Conservation (phyloP, 2,888 invertebrate genomes). For the Hypomecis atomaria region DNA sequence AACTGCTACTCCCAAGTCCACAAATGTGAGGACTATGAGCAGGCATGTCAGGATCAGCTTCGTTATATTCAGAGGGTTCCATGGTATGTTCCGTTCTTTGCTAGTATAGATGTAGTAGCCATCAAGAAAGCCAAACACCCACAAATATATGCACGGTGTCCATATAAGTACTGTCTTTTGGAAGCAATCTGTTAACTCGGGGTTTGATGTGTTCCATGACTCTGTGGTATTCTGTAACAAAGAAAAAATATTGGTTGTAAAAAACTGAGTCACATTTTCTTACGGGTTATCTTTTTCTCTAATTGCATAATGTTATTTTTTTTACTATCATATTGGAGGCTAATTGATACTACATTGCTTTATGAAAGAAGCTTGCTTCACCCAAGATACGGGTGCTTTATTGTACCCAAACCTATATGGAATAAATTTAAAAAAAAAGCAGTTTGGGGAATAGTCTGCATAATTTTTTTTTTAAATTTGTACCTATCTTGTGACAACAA, state of each 20-base stretch:
- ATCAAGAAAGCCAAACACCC: constrained; percentile 90
- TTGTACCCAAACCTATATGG: no score
- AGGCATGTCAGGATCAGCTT: constrained; percentile 88
- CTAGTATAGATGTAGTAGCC: constrained; percentile 90
- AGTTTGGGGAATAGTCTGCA: no score
- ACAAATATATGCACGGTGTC: constrained; percentile 94
- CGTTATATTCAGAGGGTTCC: constrained; percentile 88
- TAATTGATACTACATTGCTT: no score
- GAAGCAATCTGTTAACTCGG: constrained; percentile 95
- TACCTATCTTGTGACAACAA: no score
- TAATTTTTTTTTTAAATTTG: no score
- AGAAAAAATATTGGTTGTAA: constrained; percentile 3
- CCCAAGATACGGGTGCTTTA: no score
- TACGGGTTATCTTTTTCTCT: no score
- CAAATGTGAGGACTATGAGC: constrained; percentile 87
- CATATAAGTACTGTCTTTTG: constrained; percentile 95
- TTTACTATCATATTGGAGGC: no score
- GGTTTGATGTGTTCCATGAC: constrained; percentile 93
- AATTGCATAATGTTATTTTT: no score
- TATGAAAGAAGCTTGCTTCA: no score
- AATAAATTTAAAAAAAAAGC: no score
- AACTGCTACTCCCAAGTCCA: constrained; percentile 87
- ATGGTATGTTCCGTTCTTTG: constrained; percentile 91
- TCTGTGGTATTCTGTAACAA: constrained; percentile 88
- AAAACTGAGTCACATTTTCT: neutral